A percentile compares a stretch with the other conserved stretches of the same genome.
These are phyloP conservation scores for Tethea ocularis DNA, from an alignment of 2,888 invertebrate genomes.

Conservation along the genomic window DNA sequence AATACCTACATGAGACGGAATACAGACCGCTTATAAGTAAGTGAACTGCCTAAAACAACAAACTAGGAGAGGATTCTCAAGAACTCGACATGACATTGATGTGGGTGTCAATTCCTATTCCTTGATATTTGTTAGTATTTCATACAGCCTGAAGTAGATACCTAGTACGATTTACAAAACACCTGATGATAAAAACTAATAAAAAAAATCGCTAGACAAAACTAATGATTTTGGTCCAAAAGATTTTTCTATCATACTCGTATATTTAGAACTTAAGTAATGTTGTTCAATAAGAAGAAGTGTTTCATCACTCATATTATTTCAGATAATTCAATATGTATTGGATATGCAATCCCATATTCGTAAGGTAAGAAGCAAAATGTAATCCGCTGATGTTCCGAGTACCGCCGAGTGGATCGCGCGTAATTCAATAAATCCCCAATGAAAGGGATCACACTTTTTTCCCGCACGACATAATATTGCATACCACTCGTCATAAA, in stretches of 20 bases:
- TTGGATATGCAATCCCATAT: background rate
- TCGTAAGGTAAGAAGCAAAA: conserved; percentile 19
- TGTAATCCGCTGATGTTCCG: conserved; percentile 16
- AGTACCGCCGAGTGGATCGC: conserved; percentile 24
- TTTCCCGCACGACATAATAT: conserved; percentile 54
- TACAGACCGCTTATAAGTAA: background rate
- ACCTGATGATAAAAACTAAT: background rate
- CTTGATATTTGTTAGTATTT: conserved; percentile 30
- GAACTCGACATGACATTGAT: conserved; percentile 32
- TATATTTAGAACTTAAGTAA: too few species aligned
- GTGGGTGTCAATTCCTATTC: conserved; percentile 28
- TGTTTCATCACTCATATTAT: too few species aligned
- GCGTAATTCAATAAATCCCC: conserved; percentile 59
- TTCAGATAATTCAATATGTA: conserved; percentile 10
- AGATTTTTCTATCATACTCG: too few species aligned
- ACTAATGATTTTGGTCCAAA: conserved; percentile 4
- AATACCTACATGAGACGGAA: too few species aligned
- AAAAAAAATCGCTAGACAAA: background rate
- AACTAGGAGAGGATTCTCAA: background rate
- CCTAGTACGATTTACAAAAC: conserved; percentile 28
- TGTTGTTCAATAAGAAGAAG: too few species aligned
- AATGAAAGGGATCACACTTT: conserved; percentile 60
- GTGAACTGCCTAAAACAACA: background rate
- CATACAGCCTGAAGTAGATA: conserved; percentile 14
- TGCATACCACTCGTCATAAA: conserved; percentile 62